phyloP scores from a whole-genome alignment of 2,113 vertebrate genomes.

The Cyrtonyx montezumae region DNA sequence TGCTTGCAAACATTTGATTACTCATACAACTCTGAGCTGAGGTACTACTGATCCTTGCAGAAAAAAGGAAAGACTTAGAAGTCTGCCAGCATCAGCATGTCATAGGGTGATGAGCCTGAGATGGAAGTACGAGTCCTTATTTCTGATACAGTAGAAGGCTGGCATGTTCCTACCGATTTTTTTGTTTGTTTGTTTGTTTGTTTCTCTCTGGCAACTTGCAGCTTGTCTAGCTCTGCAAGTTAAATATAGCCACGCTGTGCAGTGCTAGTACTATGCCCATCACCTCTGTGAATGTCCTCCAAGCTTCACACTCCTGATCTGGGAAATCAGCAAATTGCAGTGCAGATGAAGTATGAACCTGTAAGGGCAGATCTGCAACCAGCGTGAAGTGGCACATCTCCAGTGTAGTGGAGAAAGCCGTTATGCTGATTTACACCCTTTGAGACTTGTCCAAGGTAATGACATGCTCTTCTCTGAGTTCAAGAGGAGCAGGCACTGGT shows the following conservation, averaged over 20 bases:
- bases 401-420: background rate
- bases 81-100: background rate
- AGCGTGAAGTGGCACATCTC: background rate
- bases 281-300: fast-evolving
- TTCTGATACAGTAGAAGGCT: slow-evolving; percentile 35
- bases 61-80: slow-evolving; percentile 9
- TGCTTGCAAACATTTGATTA: slow-evolving; percentile 11
- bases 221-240: slow-evolving; percentile 18
- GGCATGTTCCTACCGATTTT: slow-evolving; percentile 46
- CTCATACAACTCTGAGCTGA: background rate
- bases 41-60: slow-evolving; percentile 5
- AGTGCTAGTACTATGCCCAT: background rate
- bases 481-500: background rate
- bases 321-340: background rate
- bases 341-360: background rate
- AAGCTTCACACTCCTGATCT: background rate
- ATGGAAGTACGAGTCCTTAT: slow-evolving; percentile 55
- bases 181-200: background rate
- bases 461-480: background rate
- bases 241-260: background rate
- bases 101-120: slow-evolving; percentile 29
- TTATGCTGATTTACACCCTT: background rate
- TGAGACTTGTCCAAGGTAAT: background rate
- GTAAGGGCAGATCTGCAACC: background rate
- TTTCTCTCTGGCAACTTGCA: slow-evolving; percentile 26